Evolutionary conservation across 2,888 invertebrate genomes (phyloP).

Genomic region (Lasioglossum figueresi): DNA sequence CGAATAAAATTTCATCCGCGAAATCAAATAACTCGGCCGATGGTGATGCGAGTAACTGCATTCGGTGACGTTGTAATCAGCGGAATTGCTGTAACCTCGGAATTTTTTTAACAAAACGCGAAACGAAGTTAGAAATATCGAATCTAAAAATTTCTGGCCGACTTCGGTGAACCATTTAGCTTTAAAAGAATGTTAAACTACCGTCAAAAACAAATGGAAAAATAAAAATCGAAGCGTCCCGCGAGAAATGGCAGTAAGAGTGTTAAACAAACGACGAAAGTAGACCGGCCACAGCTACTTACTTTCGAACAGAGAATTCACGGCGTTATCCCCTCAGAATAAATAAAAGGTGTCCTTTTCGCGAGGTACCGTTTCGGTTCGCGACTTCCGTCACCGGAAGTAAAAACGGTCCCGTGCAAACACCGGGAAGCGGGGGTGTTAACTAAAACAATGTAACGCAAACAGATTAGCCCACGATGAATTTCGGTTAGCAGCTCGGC

Average conservation of each 20-base stretch:
- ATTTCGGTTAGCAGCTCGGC: slow-evolving; percentile 27
- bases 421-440: slow-evolving; percentile 22
- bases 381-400: background rate
- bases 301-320: background rate
- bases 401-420: slow-evolving; percentile 36
- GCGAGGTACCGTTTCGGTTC: background rate
- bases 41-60: background rate
- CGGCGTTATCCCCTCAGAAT: slow-evolving; percentile 1
- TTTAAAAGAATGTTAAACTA: too few species aligned
- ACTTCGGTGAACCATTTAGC: background rate
- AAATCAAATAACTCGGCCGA: background rate
- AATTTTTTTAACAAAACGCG: background rate
- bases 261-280: background rate
- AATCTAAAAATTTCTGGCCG: background rate
- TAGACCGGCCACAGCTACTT: background rate
- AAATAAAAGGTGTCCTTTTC: background rate
- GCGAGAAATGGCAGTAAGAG: background rate
- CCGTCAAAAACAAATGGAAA: background rate
- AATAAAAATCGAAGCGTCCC: background rate
- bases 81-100: background rate
- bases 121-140: background rate
- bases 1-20: background rate
- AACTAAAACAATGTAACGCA: slow-evolving; percentile 54
- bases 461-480: slow-evolving; percentile 59
- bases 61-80: background rate